Evolutionary conservation across 2,113 vertebrate species (phyloP), one percentile per base, ranked within the genome.

Genomic region (Ptychochromis oligacanthus): DNA sequence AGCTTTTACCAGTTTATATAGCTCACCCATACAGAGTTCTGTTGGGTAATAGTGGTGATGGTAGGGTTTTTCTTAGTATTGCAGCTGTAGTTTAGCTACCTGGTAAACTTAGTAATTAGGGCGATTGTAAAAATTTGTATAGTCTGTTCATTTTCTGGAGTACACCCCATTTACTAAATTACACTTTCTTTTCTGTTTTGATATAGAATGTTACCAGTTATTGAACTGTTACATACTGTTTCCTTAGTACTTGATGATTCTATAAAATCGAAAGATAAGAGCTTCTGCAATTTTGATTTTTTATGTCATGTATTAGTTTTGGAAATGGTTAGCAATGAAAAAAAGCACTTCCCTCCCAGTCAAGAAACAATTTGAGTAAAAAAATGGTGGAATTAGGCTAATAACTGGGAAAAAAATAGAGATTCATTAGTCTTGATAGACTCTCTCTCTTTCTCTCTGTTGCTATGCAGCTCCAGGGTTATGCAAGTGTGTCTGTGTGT

Each of bases 331-430:
- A 6, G 55, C 55, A 56, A 24, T 56, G n/a, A 56, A 24, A 54
- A 36, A 58, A 58, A 15, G 22, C 26, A 4, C 12, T 54, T 24
- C n/a, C 40, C 26, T 11, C 12, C 7, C 18, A 28, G 34, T 75
- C 11, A 74, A 77, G 17, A 84, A 36, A 56, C 46, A 1, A 77
- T 52, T 17, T 58, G 22, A 20, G 54, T 43, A 28, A 75, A 55
- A 36, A 55, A 17, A 31, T 28, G 26, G 34, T 76, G 46, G 46
- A 80, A 82, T 65, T 36, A 46, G 14, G 13, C 38, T 52, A 79
- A 70, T 58, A 75, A 83, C 77, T 61, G 65, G 49, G n/a, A n/a
- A 81, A 81, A 43, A 22, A 70, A 40, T 59, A 74, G 22, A 77
- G 46, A 34, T 79, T 20, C 38, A 72, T 59, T 58, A 34, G 57